Conservation (phyloP, 2,113 vertebrate species). For the Odobenus rosmarus region DNA sequence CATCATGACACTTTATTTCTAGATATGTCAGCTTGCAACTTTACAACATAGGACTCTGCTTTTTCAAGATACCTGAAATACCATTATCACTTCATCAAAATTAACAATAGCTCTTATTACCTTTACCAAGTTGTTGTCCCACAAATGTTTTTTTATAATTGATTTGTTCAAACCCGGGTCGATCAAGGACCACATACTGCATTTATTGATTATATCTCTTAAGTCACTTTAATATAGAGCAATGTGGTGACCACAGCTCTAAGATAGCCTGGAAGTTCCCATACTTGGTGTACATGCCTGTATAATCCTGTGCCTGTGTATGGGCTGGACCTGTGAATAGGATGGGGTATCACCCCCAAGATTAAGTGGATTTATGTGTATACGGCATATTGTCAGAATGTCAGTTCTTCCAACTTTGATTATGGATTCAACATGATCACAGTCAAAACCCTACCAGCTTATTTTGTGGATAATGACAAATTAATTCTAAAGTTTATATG, state of each 20-base stretch:
- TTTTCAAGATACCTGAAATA: background rate
- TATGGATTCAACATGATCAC: background rate
- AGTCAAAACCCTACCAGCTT: background rate
- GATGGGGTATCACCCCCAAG: background rate
- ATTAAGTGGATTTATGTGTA: background rate
- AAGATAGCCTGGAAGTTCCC: background rate
- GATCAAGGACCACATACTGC: background rate
- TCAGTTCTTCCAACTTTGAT: background rate
- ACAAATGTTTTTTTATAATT: background rate
- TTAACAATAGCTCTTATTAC: background rate
- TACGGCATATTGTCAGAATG: background rate
- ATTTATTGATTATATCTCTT: background rate
- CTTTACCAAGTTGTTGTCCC: background rate
- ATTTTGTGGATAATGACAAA: background rate
- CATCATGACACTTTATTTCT: background rate
- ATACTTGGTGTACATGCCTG: background rate
- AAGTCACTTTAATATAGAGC: background rate
- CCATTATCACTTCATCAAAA: background rate
- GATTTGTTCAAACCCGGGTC: background rate
- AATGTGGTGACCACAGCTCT: background rate
- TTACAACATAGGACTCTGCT: background rate
- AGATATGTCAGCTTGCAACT: background rate
- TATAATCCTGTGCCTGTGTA: background rate
- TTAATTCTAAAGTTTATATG: background rate
- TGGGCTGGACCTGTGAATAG: background rate